These are phyloP conservation scores for Pelagia noctiluca DNA, from an alignment of 30 jellyfish, hydroid and myxozoan species.

Conservation along the genomic window DNA sequence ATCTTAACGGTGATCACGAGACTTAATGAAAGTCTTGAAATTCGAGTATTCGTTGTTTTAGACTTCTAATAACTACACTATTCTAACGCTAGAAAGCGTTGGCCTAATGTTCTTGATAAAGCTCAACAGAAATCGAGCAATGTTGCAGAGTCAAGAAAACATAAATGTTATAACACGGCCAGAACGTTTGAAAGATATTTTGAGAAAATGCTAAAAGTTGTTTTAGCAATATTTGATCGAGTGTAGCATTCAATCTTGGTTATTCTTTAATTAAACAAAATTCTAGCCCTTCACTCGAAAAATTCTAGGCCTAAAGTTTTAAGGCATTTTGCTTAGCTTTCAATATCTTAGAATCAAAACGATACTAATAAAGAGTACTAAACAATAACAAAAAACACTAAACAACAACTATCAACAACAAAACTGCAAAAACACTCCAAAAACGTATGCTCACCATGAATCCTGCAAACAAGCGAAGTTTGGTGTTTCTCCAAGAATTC, in stretches of 20 bases:
- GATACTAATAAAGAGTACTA: neutral
- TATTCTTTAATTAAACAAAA: neutral
- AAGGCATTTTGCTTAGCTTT: neutral
- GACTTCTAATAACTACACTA: neutral
- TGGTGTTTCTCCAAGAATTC: conserved; percentile 46
- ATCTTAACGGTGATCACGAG: neutral
- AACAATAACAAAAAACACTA: neutral
- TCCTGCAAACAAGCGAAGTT: conserved; percentile 62
- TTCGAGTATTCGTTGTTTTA: neutral
- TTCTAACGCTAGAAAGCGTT: too few species aligned
- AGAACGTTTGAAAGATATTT: too few species aligned
- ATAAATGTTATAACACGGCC: too few species aligned
- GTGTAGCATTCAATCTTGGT: neutral
- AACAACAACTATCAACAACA: neutral
- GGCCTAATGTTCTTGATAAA: neutral
- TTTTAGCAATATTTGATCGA: too few species aligned
- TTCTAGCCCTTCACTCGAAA: neutral
- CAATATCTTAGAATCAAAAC: neutral
- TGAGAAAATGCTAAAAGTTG: too few species aligned
- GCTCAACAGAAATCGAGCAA: too few species aligned
- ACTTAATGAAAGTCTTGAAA: neutral
- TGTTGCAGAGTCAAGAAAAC: too few species aligned
- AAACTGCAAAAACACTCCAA: neutral
- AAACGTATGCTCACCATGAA: conserved; percentile 54
- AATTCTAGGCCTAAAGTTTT: neutral